Percentiles rank a stretch among this genome's conserved stretches.
These are phyloP conservation scores for Ennomos erosarius DNA, from an alignment of 2,888 invertebrate species.

Conservation along the genomic window DNA sequence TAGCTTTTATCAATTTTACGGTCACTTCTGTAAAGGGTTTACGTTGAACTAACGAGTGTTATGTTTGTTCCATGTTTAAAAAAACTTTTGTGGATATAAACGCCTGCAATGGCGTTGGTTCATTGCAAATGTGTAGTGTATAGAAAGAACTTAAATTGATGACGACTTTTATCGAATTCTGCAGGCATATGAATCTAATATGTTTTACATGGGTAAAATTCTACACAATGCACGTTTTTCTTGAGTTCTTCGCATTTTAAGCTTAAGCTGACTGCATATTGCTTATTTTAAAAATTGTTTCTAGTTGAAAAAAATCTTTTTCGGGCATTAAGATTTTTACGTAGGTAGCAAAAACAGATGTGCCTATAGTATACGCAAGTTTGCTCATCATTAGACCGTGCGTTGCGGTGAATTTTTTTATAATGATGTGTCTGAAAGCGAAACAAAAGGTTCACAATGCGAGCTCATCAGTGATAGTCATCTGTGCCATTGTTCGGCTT, in stretches of 20 bases:
- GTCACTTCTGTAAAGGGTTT: conserved; percentile 38
- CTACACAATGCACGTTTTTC: too few relatives aligned
- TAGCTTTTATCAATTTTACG: conserved; percentile 51
- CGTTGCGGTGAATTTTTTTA: conserved; percentile 65
- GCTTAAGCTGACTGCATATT: conserved; percentile 4
- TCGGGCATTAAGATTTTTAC: conserved; percentile 47
- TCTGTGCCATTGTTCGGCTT: conserved; percentile 70
- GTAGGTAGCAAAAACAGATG: conserved; percentile 29
- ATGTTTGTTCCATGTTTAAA: conserved; percentile 16
- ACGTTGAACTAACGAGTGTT: conserved; percentile 14
- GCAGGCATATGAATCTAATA: too few relatives aligned
- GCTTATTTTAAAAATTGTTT: conserved; percentile 12
- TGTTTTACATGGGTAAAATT: too few relatives aligned
- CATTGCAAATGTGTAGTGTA: background rate
- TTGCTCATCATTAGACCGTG: conserved; percentile 74
- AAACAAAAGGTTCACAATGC: conserved; percentile 74
- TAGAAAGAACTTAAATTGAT: too few relatives aligned
- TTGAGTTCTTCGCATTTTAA: background rate
- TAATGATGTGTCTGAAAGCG: conserved; percentile 64
- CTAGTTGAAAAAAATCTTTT: conserved; percentile 27
- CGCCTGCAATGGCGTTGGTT: background rate
- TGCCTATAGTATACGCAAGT: conserved; percentile 40
- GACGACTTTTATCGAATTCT: too few relatives aligned
- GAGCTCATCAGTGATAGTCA: conserved; percentile 63
- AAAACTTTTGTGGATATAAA: conserved; percentile 1